phyloP scores from a whole-genome alignment of 1,140 invertebrate species.

The Battus philenor region DNA sequence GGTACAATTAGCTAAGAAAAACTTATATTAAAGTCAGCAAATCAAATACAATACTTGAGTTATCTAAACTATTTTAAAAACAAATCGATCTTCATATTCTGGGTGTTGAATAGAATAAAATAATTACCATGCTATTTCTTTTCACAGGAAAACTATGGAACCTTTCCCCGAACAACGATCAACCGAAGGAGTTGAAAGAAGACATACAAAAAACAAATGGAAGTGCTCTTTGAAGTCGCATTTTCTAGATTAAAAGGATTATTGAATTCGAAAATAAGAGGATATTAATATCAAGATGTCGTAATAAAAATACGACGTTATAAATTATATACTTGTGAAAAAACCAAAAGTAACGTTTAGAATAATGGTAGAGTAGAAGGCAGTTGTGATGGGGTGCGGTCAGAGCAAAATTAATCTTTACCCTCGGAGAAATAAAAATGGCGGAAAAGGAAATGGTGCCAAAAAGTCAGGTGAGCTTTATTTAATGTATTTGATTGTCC shows the following conservation, averaged over 20 bases:
- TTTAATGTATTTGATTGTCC: not conserved
- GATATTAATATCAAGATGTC: not conserved
- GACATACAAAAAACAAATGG: constrained; percentile 7
- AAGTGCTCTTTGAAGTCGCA: not conserved
- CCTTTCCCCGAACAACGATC: not conserved
- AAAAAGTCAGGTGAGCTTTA: constrained; percentile 70
- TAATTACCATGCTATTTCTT: too few relatives aligned
- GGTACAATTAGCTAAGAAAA: too few relatives aligned
- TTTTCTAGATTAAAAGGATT: constrained; percentile 7
- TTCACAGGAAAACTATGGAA: constrained; percentile 3
- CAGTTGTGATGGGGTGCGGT: constrained; percentile 69
- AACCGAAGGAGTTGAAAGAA: constrained; percentile 5
- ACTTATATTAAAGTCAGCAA: too few relatives aligned
- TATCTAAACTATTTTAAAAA: too few relatives aligned
- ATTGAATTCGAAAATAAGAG: not conserved
- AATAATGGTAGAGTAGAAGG: constrained; percentile 24
- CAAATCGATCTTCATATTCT: too few relatives aligned
- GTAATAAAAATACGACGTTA: not conserved
- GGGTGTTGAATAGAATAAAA: too few relatives aligned
- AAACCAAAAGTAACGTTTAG: constrained; percentile 4
- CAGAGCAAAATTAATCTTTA: constrained; percentile 76
- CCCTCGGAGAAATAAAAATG: constrained; percentile 70
- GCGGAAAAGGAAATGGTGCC: constrained; percentile 68
- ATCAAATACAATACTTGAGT: too few relatives aligned
- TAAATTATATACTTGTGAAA: not conserved